Conservation (phyloP, 53 echinoderm and acorn worm genomes). For the Patiria pectinifera region DNA sequence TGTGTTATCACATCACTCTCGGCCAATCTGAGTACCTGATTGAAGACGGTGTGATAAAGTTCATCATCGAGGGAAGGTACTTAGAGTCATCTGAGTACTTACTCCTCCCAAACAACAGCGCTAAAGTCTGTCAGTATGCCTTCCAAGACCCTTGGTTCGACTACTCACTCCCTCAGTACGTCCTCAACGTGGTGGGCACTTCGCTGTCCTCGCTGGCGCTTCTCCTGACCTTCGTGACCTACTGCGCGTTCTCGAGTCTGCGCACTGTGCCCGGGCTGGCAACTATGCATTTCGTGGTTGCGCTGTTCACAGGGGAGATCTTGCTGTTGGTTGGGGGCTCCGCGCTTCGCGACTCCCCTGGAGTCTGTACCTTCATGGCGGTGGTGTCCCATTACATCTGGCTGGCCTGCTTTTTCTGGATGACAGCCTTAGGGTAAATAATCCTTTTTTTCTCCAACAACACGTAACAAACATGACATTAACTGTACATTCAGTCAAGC, state of each 20-base stretch:
- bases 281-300: slow-evolving; percentile 69
- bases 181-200: slow-evolving; percentile 58
- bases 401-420: slow-evolving; percentile 73
- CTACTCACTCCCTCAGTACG: slow-evolving; percentile 13
- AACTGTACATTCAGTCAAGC: no score
- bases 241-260: slow-evolving; percentile 59
- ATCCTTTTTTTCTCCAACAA: no score
- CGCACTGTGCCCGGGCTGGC: slow-evolving; percentile 69
- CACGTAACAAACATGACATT: no score
- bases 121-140: slow-evolving; percentile 14
- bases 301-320: slow-evolving; percentile 62
- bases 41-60: slow-evolving; percentile 26
- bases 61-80: slow-evolving; percentile 15
- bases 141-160: slow-evolving; percentile 28
- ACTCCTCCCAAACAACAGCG: slow-evolving; percentile 15
- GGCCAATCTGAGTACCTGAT: slow-evolving; percentile 13
- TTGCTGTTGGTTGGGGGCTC: slow-evolving; percentile 39
- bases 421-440: slow-evolving; percentile 59
- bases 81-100: slow-evolving; percentile 36
- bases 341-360: slow-evolving; percentile 14
- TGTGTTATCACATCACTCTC: slow-evolving; percentile 32
- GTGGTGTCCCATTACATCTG: slow-evolving; percentile 62
- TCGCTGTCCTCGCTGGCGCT: slow-evolving; percentile 65
- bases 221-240: slow-evolving; percentile 68
- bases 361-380: slow-evolving; percentile 48